Percentiles rank a stretch among this genome's conserved stretches.
Conservation (phyloP, 2,797 vertebrate genomes). For the Sandelia bainsii region DNA sequence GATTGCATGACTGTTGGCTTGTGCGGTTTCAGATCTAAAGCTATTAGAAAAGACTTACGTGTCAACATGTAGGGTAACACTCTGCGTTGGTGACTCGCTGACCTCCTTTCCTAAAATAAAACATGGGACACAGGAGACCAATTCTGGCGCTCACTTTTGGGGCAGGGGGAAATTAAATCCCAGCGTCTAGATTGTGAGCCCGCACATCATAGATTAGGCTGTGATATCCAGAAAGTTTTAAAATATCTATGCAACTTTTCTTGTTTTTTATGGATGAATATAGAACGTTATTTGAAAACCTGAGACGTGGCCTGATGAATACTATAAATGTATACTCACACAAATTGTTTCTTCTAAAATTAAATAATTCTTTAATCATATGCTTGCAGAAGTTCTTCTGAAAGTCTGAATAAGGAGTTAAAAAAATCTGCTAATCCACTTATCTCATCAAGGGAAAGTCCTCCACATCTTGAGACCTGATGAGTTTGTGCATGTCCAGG, state of each 20-base stretch:
- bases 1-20: too few species aligned
- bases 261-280: background rate
- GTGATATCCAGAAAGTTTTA: background rate
- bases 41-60: slow-evolving; percentile 9
- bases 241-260: background rate
- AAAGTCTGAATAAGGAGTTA: background rate
- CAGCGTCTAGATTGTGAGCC: slow-evolving; percentile 5
- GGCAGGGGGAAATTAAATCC: slow-evolving; percentile 11
- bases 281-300: background rate
- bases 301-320: too few species aligned
- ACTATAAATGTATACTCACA: too few species aligned
- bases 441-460: too few species aligned
- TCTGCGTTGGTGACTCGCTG: slow-evolving; percentile 61
- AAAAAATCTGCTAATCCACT: background rate
- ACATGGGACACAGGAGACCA: slow-evolving; percentile 56
- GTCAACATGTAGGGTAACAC: slow-evolving; percentile 65
- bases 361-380: background rate
- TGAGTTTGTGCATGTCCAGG: background rate
- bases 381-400: background rate
- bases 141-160: slow-evolving; percentile 59
- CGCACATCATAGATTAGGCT: background rate
- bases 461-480: background rate
- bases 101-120: slow-evolving; percentile 83
- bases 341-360: background rate
- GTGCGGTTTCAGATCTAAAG: slow-evolving; percentile 10